phyloP scores from a whole-genome alignment of 2,888 invertebrate genomes.

The Cosmopolites sordidus region DNA sequence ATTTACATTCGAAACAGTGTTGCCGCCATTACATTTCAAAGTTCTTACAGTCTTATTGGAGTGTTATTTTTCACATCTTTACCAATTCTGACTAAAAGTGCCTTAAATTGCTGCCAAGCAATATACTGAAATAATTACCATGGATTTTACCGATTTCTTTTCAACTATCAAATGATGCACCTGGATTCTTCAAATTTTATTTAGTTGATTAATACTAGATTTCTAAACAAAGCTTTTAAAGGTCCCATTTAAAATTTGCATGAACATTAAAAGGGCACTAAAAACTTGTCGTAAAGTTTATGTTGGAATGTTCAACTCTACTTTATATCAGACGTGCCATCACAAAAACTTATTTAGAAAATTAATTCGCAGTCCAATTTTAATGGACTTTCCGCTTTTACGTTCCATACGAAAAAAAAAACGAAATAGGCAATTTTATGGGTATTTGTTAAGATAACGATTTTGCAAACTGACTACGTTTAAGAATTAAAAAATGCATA shows the following conservation, averaged over 20 bases:
- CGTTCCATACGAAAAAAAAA: not conserved
- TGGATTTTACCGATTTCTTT: too few species aligned
- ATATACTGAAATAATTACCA: too few species aligned
- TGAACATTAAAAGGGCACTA: slow-evolving; percentile 2
- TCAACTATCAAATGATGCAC: too few species aligned
- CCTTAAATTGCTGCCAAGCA: too few species aligned
- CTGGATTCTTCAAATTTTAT: not conserved
- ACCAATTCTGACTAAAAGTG: too few species aligned
- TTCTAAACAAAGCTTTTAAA: not conserved
- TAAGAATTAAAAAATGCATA: too few species aligned
- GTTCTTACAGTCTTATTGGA: too few species aligned
- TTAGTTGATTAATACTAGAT: not conserved
- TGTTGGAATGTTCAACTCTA: slow-evolving; percentile 5
- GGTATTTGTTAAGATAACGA: not conserved
- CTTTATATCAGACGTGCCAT: slow-evolving; percentile 10
- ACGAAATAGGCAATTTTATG: not conserved
- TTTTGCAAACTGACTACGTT: too few species aligned
- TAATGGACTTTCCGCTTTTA: slow-evolving; percentile 6
- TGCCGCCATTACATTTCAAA: too few species aligned
- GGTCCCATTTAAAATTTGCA: not conserved
- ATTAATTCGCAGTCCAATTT: slow-evolving; percentile 9
- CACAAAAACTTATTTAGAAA: slow-evolving; percentile 13
- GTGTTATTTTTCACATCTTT: too few species aligned
- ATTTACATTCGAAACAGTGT: too few species aligned
- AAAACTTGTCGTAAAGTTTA: slow-evolving; percentile 12